These are phyloP conservation scores for Sthenelais limicola DNA, from an alignment of 2,888 invertebrate genomes.

Conservation along the genomic window DNA sequence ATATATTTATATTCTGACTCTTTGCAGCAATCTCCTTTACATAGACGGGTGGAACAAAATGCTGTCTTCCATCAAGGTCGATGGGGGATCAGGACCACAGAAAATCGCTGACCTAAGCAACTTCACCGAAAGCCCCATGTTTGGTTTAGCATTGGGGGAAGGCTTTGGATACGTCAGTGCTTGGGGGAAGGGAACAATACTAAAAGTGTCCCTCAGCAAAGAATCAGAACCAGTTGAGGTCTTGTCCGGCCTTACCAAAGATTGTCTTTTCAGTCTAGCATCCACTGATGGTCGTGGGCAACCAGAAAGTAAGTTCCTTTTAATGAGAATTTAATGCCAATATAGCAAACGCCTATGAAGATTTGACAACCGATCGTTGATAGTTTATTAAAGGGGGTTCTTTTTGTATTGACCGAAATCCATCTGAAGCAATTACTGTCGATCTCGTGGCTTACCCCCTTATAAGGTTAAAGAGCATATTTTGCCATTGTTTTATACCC, in stretches of 20 bases:
- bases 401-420: too few species aligned
- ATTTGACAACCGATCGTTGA: too few species aligned
- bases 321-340: too few species aligned
- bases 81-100: slow-evolving; percentile 57
- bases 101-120: slow-evolving; percentile 54
- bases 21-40: slow-evolving; percentile 60
- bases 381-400: too few species aligned
- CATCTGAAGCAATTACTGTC: too few species aligned
- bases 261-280: slow-evolving; percentile 60
- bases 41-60: slow-evolving; percentile 61
- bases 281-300: slow-evolving; percentile 51
- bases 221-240: not conserved
- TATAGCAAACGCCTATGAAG: too few species aligned
- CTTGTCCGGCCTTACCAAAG: slow-evolving; percentile 48
- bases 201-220: slow-evolving; percentile 6
- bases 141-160: slow-evolving; percentile 61
- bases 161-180: slow-evolving; percentile 60
- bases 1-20: not conserved
- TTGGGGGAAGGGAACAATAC: slow-evolving; percentile 53
- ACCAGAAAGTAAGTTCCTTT: slow-evolving; percentile 19
- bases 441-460: too few species aligned
- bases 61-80: slow-evolving; percentile 58
- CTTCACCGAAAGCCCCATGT: slow-evolving; percentile 55
- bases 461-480: too few species aligned
- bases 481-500: slow-evolving; percentile 32